Evolutionary conservation across 2,797 vertebrate genomes (phyloP).

Genomic region (Schizopygopsis pylzovi): DNA sequence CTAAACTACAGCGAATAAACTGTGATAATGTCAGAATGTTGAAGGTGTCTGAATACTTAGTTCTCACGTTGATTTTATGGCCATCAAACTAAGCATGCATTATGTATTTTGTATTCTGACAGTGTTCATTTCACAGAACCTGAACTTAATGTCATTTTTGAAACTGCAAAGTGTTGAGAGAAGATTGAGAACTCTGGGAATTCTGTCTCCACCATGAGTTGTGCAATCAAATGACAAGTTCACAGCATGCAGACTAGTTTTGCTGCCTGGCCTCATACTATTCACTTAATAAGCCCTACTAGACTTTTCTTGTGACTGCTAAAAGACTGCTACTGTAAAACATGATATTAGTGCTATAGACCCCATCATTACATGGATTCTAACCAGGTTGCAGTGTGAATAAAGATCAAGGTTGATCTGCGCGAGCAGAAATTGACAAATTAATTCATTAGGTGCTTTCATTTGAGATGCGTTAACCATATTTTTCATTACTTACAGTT

Average conservation of each 20-base stretch:
- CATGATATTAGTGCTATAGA: constrained; percentile 4
- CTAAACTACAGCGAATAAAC: too few relatives aligned
- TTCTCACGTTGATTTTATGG: background rate
- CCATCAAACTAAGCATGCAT: background rate
- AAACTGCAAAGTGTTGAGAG: background rate
- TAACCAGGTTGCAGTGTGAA: background rate
- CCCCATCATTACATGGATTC: constrained; percentile 1
- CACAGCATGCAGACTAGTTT: background rate
- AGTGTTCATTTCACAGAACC: background rate
- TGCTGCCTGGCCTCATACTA: background rate
- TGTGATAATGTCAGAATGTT: too few relatives aligned
- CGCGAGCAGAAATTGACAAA: background rate
- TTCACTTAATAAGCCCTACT: constrained; percentile 30
- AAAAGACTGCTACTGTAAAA: constrained; percentile 24
- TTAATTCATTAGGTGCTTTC: background rate
- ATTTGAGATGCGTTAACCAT: background rate
- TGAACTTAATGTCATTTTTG: background rate
- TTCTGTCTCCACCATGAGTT: background rate
- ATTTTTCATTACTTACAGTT: background rate
- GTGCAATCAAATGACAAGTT: constrained; percentile 8
- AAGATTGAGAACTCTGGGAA: background rate
- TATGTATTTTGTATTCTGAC: background rate
- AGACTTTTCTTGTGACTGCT: constrained; percentile 8
- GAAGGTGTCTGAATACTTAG: background rate
- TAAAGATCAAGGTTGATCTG: background rate